phyloP scores from a whole-genome alignment of 1,140 invertebrate genomes.

The Aphelenchoides avenae region DNA sequence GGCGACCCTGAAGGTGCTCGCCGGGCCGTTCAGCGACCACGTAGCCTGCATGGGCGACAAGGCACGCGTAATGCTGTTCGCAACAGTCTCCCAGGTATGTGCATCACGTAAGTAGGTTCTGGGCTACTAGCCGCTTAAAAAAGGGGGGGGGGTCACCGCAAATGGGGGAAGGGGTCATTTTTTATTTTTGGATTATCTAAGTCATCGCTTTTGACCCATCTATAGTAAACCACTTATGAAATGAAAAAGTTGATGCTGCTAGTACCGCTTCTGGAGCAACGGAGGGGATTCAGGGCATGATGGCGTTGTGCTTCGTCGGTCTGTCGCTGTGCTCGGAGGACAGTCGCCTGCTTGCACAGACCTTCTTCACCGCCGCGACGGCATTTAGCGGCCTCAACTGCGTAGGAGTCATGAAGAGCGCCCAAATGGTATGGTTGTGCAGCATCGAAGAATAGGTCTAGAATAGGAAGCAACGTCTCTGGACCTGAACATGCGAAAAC shows the following conservation, averaged over 20 bases:
- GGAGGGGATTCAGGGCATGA: constrained; percentile 5
- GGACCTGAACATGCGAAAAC: too few species aligned
- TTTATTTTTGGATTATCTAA: too few species aligned
- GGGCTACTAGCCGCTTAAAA: too few species aligned
- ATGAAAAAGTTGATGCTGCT: too few species aligned
- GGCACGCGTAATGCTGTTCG: constrained; percentile 44
- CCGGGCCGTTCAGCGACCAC: constrained; percentile 46
- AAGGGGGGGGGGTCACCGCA: too few species aligned
- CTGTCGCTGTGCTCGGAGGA: constrained; percentile 34
- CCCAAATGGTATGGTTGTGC: too few species aligned
- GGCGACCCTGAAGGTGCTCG: constrained; percentile 41
- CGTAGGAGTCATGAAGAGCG: constrained; percentile 43
- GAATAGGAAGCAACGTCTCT: too few species aligned
- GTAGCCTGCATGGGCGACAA: constrained; percentile 38
- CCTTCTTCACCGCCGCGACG: constrained; percentile 39
- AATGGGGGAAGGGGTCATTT: too few species aligned
- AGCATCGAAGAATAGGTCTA: too few species aligned
- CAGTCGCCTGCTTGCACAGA: constrained; percentile 24
- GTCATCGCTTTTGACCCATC: too few species aligned
- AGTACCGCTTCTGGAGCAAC: too few species aligned
- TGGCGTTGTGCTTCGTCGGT: constrained; percentile 44
- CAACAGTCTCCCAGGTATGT: constrained; percentile 37
- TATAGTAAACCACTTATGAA: too few species aligned
- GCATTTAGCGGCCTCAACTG: constrained; percentile 46
- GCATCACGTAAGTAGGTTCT: neutral